Conservation (phyloP, 1,140 invertebrate species). For the Diabrotica virgifera region DNA sequence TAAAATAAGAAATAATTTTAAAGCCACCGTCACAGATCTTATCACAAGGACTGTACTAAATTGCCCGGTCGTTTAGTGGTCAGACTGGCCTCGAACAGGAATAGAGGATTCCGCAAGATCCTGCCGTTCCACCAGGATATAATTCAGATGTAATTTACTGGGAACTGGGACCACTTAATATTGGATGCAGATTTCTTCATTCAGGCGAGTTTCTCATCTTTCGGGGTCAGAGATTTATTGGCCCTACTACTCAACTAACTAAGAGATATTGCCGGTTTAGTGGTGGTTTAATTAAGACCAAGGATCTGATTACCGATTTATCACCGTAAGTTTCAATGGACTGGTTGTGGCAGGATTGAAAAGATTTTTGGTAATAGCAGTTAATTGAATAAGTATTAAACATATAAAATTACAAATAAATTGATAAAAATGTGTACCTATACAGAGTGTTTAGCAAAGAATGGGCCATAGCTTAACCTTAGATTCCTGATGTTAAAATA, state of each 20-base stretch:
- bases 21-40: too few relatives aligned
- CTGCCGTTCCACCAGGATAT: constrained; percentile 4
- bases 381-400: too few relatives aligned
- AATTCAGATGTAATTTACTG: constrained; percentile 21
- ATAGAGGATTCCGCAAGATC: constrained; percentile 14
- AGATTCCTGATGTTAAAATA: too few relatives aligned
- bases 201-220: constrained; percentile 10
- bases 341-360: too few relatives aligned
- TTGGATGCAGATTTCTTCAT: constrained; percentile 13
- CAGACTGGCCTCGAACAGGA: constrained; percentile 6
- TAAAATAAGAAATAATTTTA: too few relatives aligned
- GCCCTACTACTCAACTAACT: background rate
- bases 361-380: too few relatives aligned
- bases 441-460: too few relatives aligned
- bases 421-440: too few relatives aligned
- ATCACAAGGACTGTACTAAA: background rate
- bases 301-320: background rate
- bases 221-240: background rate
- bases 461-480: too few relatives aligned
- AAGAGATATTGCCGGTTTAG: background rate
- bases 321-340: too few relatives aligned
- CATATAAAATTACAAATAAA: too few relatives aligned
- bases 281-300: constrained; percentile 9
- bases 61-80: constrained; percentile 16
- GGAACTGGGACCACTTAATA: constrained; percentile 10